These are phyloP conservation scores for Cerastis leucographa DNA, from an alignment of 2,888 invertebrate genomes.

Conservation along the genomic window DNA sequence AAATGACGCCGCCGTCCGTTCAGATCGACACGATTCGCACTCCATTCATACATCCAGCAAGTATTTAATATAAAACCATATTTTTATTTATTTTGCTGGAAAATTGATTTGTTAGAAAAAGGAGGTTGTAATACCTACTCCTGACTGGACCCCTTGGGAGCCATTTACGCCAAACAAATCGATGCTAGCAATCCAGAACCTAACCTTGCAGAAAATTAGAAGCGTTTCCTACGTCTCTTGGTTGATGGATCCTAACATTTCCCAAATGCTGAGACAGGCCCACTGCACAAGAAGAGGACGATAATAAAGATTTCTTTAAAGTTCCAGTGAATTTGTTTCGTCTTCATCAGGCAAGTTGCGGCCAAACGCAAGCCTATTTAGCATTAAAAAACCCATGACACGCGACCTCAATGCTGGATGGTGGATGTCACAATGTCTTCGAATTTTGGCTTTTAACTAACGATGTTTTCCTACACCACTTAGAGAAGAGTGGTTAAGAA, in stretches of 20 bases:
- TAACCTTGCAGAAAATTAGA: neutral
- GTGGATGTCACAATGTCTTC: neutral
- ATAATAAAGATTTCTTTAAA: neutral
- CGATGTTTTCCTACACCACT: neutral
- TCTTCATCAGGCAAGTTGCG: no score
- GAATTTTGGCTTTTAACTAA: neutral
- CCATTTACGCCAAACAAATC: neutral
- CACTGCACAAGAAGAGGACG: neutral
- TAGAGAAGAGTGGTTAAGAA: neutral
- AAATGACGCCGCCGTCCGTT: slow-evolving; percentile 61
- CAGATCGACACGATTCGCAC: slow-evolving; percentile 49
- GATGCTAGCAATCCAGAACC: neutral
- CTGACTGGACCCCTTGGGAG: neutral
- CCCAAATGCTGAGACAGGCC: neutral
- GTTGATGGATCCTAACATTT: neutral
- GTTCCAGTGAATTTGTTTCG: no score
- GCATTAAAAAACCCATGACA: neutral
- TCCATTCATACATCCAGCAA: slow-evolving; percentile 43
- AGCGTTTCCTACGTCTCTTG: neutral
- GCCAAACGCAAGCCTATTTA: no score
- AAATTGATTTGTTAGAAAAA: slow-evolving; percentile 23
- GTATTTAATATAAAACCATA: slow-evolving; percentile 26
- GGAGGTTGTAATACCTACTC: neutral
- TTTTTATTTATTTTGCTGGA: slow-evolving; percentile 28
- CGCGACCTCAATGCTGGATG: neutral